A percentile compares a stretch with the other conserved stretches of the same genome.
These are phyloP conservation scores for Galerucella pusilla DNA, from an alignment of 2,888 invertebrate genomes.

Conservation along the genomic window DNA sequence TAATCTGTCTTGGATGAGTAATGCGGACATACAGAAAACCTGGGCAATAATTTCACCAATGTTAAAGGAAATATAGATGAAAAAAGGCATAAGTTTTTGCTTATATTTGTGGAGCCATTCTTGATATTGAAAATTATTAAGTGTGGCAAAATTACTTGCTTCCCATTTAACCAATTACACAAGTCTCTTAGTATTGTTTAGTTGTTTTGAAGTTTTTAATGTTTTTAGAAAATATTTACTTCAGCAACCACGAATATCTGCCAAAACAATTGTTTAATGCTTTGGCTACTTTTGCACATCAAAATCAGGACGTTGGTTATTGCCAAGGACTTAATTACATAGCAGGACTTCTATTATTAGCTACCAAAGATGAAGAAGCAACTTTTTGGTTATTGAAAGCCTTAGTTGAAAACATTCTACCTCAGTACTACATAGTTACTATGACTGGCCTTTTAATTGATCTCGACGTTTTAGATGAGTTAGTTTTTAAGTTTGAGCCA, in stretches of 20 bases:
- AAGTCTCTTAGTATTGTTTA: no score
- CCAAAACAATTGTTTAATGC: conserved; percentile 85
- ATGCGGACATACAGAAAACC: no score
- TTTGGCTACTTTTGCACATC: conserved; percentile 88
- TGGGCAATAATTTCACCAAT: no score
- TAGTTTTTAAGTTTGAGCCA: conserved; percentile 85
- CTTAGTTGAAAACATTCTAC: conserved; percentile 87
- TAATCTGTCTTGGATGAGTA: no score
- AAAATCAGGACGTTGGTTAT: conserved; percentile 88
- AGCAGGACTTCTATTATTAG: conserved; percentile 83
- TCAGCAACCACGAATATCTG: conserved; percentile 79
- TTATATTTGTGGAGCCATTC: no score
- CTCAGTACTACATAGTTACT: conserved; percentile 87
- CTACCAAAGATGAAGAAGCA: conserved; percentile 89
- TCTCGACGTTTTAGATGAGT: conserved; percentile 88
- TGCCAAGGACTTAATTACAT: conserved; percentile 97
- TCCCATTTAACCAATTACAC: no score
- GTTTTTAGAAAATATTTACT: conserved; percentile 90
- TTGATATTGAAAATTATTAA: no score
- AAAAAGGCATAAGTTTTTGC: no score
- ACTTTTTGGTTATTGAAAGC: conserved; percentile 93
- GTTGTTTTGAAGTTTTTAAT: conserved; percentile 69
- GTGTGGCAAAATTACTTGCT: no score
- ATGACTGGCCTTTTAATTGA: conserved; percentile 92
- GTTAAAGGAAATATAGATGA: no score